These are phyloP conservation scores for Axea sp. DNA, from an alignment of 2,888 invertebrate genomes.

Conservation along the genomic window DNA sequence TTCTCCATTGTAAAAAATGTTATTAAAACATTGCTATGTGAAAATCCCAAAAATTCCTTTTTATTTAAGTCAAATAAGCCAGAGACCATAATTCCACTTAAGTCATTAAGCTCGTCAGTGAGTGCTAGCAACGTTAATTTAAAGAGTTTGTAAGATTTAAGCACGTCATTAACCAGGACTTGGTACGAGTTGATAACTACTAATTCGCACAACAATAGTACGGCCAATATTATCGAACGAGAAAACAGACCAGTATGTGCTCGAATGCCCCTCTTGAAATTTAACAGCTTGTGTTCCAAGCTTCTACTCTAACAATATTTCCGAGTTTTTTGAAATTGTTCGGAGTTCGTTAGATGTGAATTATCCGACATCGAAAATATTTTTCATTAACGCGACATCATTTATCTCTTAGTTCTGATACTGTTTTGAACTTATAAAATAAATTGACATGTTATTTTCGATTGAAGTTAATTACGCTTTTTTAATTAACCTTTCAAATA, in stretches of 20 bases:
- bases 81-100: constrained; percentile 13
- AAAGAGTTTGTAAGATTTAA: constrained; percentile 37
- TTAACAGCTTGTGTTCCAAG: constrained; percentile 12
- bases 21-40: constrained; percentile 11
- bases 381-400: too few species aligned
- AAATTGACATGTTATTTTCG: too few species aligned
- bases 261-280: constrained; percentile 44
- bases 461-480: too few species aligned
- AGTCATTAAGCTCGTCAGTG: constrained; percentile 5
- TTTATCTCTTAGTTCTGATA: too few species aligned
- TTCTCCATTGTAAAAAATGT: neutral
- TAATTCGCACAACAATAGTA: constrained; percentile 35
- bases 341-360: constrained; percentile 11
- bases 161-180: constrained; percentile 22
- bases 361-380: constrained; percentile 19
- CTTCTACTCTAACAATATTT: constrained; percentile 10
- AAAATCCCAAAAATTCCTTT: neutral
- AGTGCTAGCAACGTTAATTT: constrained; percentile 5
- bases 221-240: constrained; percentile 31
- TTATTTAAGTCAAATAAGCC: neutral
- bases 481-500: too few species aligned
- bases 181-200: constrained; percentile 39
- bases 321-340: constrained; percentile 10
- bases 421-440: too few species aligned
- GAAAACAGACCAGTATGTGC: neutral